These are phyloP conservation scores for Campopleginae sp. DNA, from an alignment of 2,888 invertebrate species.

Conservation along the genomic window DNA sequence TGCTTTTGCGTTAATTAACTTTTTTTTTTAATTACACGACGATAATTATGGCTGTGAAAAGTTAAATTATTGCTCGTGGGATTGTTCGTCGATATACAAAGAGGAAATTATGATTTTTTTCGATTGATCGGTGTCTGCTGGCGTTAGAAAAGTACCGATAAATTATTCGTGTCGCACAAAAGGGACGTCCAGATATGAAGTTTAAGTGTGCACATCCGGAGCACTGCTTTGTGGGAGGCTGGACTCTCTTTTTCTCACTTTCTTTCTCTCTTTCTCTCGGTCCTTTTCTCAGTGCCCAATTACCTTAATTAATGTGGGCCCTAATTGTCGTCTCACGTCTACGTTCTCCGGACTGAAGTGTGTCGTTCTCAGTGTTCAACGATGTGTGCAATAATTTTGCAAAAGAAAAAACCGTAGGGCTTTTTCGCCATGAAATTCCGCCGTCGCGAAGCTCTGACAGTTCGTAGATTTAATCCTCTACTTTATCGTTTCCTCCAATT, in stretches of 20 bases:
- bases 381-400: constrained; percentile 9
- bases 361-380: constrained; percentile 33
- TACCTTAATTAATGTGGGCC: constrained; percentile 79
- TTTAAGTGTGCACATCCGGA: constrained; percentile 81
- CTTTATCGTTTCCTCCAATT: constrained; percentile 28
- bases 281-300: constrained; percentile 69
- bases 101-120: neutral
- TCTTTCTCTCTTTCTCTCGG: constrained; percentile 49
- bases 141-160: neutral
- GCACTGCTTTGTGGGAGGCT: constrained; percentile 75
- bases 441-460: neutral
- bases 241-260: constrained; percentile 45
- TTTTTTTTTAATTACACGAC: neutral
- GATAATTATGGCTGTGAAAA: neutral
- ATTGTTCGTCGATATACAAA: neutral
- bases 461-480: constrained; percentile 16
- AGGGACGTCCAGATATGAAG: constrained; percentile 53
- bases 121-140: constrained; percentile 12
- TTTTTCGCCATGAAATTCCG: neutral
- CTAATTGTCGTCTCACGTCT: constrained; percentile 74
- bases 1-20: neutral
- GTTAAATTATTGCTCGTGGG: neutral
- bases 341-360: constrained; percentile 25
- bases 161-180: constrained; percentile 2
- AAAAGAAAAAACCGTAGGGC: neutral